Evolutionary conservation across 2,888 invertebrate genomes (phyloP).

Genomic region (Norana najaformis): DNA sequence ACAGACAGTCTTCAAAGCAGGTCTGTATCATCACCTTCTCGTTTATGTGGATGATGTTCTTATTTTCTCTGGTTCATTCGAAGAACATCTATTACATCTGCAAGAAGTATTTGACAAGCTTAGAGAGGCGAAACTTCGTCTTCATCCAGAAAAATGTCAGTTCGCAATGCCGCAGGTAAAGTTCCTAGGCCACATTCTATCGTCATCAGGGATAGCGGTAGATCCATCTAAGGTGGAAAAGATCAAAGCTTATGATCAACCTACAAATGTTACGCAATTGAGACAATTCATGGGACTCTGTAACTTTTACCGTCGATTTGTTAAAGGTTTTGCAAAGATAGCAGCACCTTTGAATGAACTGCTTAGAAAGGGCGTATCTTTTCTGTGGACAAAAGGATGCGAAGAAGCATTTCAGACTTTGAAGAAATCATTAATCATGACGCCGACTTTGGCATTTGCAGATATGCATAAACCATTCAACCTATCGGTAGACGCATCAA

Average conservation of each 20-base stretch:
- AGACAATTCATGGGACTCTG: not conserved
- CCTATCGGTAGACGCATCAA: not conserved
- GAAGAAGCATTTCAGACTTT: constrained; percentile 18
- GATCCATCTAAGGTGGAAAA: not conserved
- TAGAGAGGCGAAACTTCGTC: not conserved
- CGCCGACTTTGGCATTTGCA: not conserved
- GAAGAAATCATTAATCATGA: not conserved
- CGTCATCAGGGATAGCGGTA: not conserved
- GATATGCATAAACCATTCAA: not conserved
- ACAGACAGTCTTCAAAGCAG: too few species aligned
- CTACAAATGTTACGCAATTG: not conserved
- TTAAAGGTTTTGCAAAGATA: not conserved
- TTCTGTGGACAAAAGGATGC: not conserved
- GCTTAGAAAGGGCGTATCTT: not conserved
- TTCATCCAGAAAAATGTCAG: not conserved
- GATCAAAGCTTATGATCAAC: not conserved
- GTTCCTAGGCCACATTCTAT: not conserved
- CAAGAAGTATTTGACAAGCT: not conserved
- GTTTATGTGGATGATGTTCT: constrained; percentile 23
- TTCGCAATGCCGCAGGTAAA: not conserved
- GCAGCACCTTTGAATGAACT: not conserved
- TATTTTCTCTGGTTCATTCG: not conserved
- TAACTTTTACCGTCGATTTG: not conserved
- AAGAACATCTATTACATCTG: not conserved
- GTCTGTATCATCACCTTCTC: too few species aligned